Conservation (phyloP, 2,113 vertebrate species). For the Todiramphus saurophagus region DNA sequence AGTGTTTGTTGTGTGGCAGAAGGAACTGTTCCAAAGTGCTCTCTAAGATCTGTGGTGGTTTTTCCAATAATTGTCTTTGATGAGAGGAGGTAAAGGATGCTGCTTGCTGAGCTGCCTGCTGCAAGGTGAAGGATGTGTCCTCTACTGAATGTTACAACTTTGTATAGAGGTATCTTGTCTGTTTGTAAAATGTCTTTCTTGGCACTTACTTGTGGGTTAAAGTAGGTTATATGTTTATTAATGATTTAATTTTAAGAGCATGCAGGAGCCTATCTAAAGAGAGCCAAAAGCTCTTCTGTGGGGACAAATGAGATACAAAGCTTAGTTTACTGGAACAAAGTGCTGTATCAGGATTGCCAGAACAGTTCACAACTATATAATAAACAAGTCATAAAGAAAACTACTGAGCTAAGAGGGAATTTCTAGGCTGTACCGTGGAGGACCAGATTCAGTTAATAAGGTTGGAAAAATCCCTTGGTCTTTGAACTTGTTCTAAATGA, state of each 20-base stretch:
- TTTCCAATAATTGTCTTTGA: accelerated
- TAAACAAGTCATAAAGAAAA: background rate
- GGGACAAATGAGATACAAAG: background rate
- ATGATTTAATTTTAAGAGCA: background rate
- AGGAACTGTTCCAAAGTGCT: accelerated
- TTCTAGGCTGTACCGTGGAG: accelerated
- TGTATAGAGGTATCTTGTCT: background rate
- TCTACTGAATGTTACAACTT: background rate
- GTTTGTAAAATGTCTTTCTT: background rate
- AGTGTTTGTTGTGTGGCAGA: accelerated
- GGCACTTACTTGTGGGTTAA: background rate
- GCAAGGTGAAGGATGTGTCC: accelerated
- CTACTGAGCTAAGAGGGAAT: background rate
- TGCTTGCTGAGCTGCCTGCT: background rate
- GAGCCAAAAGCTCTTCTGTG: background rate
- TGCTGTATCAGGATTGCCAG: background rate
- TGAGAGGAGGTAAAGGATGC: accelerated
- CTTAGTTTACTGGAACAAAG: background rate
- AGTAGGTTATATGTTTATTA: background rate
- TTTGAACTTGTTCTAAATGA: background rate
- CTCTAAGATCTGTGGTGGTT: accelerated
- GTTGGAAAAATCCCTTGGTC: accelerated
- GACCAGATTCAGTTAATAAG: background rate
- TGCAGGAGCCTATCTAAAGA: background rate
- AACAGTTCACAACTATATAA: background rate